These are phyloP conservation scores for Tragulus kanchil DNA, from an alignment of 2,113 vertebrate species.

Conservation along the genomic window DNA sequence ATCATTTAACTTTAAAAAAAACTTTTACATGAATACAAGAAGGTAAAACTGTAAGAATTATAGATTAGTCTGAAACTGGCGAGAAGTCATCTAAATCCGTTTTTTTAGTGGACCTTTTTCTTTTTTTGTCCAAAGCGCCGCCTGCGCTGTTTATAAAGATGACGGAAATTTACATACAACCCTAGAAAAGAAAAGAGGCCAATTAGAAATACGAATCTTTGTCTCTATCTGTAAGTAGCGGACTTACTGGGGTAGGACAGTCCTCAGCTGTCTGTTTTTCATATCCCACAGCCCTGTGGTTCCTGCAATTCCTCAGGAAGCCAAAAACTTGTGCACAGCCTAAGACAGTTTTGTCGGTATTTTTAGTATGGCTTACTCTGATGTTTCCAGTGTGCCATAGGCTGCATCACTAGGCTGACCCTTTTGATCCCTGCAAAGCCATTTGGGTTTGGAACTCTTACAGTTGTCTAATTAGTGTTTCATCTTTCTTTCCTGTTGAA, in stretches of 20 bases:
- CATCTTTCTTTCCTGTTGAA: constrained; percentile 40
- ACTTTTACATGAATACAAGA: constrained; percentile 82
- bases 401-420: background rate
- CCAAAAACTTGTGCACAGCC: background rate
- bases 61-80: constrained; percentile 77
- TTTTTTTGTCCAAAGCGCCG: constrained; percentile 93
- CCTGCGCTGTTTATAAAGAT: constrained; percentile 96
- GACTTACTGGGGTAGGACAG: no score
- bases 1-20: constrained; percentile 85
- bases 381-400: background rate
- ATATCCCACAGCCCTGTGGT: background rate
- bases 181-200: constrained; percentile 85
- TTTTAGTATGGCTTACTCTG: background rate
- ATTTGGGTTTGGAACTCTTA: background rate
- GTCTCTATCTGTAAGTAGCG: background rate
- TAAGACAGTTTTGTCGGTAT: background rate
- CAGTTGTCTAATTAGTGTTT: constrained; percentile 4
- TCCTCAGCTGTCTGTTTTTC: background rate
- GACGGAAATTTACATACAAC: constrained; percentile 92
- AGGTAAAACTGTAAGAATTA: constrained; percentile 84
- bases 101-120: constrained; percentile 92
- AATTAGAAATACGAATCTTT: constrained; percentile 49
- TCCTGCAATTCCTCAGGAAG: background rate
- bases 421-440: background rate
- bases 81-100: constrained; percentile 69